Percentiles rank a stretch among this genome's conserved stretches.
phyloP scores from a whole-genome alignment of 2,797 vertebrate species.

The Enteromius fasciolatus region DNA sequence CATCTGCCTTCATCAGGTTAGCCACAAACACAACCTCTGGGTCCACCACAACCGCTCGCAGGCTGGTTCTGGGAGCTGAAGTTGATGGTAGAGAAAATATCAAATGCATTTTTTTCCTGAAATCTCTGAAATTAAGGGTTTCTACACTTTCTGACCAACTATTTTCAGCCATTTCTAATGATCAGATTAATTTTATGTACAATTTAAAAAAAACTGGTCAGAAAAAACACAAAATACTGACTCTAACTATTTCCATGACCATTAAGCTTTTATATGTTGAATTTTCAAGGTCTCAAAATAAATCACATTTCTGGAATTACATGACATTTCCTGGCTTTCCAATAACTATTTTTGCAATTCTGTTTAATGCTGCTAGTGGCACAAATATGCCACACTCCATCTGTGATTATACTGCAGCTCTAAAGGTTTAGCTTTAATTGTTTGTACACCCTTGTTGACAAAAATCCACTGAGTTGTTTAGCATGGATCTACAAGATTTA shows the following conservation, averaged over 20 bases:
- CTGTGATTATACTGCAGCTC: not conserved
- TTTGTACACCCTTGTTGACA: not conserved
- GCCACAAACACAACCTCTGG: slow-evolving; percentile 97
- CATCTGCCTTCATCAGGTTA: slow-evolving; percentile 85
- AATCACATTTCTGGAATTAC: not conserved
- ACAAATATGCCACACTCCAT: not conserved
- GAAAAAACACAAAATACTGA: not conserved
- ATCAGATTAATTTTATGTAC: not conserved
- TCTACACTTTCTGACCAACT: not conserved
- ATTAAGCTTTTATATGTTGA: not conserved
- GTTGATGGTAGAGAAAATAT: slow-evolving; percentile 14
- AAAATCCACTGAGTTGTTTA: not conserved
- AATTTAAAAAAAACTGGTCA: not conserved
- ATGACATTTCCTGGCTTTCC: not conserved
- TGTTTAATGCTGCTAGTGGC: not conserved
- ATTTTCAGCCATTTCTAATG: not conserved
- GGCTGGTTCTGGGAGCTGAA: slow-evolving; percentile 68
- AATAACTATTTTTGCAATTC: not conserved
- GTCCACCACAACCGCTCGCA: slow-evolving; percentile 87
- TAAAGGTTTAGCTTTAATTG: not conserved
- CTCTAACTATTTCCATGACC: not conserved
- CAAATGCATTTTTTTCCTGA: not conserved
- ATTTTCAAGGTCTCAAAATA: not conserved
- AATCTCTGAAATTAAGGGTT: not conserved
- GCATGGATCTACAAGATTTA: not conserved